Base-by-base conservation (phyloP, 1,140 invertebrate genomes). In the Polyergus mexicanus region DNA sequence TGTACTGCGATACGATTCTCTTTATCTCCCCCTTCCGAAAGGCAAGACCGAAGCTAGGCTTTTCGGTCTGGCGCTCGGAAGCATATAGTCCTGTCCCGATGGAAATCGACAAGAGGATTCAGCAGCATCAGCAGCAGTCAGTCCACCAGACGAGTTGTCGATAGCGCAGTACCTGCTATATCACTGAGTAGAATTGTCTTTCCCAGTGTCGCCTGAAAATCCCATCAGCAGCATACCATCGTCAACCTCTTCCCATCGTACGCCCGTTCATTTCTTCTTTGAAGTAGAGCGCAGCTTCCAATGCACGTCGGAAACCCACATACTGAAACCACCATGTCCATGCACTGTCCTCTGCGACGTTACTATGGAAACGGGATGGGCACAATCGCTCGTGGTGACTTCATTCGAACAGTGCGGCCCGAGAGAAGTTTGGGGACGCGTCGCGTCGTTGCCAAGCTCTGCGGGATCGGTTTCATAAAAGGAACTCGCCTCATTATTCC, bases 111-210 rank as follows among this genome's bases (percentile, higher is more conserved):
- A 88, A 90, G 91, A 91, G 92, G 90, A 91, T 89, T 91, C 92
- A 92, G 91, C 93, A 92, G 92, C 94, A 94, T 94, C 92, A 94
- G 92, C 92, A 95, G 94, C 94, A 95, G 94, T 95, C 94, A 95
- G 92, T 95, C 94, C 94, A 95, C 94, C 94, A 95, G 94, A 95
- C 94, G 92, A 95, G 94, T 95, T 95, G 93, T 94, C 93, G 92
- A 95, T 95, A 95, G 90, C 51, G 88, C 86, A 90, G 84, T 92
- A 93, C 86, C 89, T 88, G 91, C 90, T 93, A 93, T 91, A 89
- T 90, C 90, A 90, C 92, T 92, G 90, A 93, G 89, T 90, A 92
- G 90, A 89, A 86, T 89, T 88, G 71, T 91, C 85, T 90, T 87
- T 72, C 84, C 72, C 56, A 51, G 38, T 51, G 47, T 60, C 78